Evolutionary conservation across 92 coral and sea anemone species (phyloP).

Genomic region (Palythoa caribaeorum): DNA sequence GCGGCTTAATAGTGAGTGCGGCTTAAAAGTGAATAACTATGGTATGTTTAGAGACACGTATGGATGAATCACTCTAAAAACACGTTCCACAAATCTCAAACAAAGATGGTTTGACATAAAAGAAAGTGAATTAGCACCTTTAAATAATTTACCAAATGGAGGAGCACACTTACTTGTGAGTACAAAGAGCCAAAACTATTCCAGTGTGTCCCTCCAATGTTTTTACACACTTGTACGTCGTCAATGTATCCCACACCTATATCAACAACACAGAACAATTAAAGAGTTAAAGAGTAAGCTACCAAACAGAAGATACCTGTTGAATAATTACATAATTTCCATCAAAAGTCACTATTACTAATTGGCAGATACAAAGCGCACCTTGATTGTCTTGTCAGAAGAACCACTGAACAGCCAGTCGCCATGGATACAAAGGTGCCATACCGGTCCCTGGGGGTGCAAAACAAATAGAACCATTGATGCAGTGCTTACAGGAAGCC

Average conservation of each 20-base stretch:
- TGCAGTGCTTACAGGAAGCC: neutral
- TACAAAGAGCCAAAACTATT: slow-evolving; percentile 91
- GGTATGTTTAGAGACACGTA: too few species aligned
- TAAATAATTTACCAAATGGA: neutral
- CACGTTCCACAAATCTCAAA: too few species aligned
- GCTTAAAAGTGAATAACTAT: too few species aligned
- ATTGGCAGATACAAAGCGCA: neutral
- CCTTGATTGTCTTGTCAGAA: slow-evolving; percentile 98
- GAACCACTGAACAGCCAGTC: slow-evolving; percentile 99
- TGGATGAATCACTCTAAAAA: too few species aligned
- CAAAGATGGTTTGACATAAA: neutral
- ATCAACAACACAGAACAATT: neutral
- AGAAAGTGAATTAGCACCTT: neutral
- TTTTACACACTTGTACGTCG: slow-evolving; percentile 96
- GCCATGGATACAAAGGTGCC: slow-evolving; percentile 97
- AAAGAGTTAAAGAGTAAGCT: too few species aligned
- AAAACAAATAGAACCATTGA: neutral
- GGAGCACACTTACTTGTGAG: slow-evolving; percentile 87
- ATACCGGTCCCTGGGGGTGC: slow-evolving; percentile 89
- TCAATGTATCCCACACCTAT: slow-evolving; percentile 98
- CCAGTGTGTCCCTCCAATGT: slow-evolving; percentile 97
- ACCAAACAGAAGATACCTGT: neutral
- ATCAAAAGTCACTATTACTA: neutral
- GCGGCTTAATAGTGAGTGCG: too few species aligned
- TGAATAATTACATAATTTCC: neutral